Evolutionary conservation across 2,888 invertebrate species (phyloP).

Genomic region (Xiphydria camelus): DNA sequence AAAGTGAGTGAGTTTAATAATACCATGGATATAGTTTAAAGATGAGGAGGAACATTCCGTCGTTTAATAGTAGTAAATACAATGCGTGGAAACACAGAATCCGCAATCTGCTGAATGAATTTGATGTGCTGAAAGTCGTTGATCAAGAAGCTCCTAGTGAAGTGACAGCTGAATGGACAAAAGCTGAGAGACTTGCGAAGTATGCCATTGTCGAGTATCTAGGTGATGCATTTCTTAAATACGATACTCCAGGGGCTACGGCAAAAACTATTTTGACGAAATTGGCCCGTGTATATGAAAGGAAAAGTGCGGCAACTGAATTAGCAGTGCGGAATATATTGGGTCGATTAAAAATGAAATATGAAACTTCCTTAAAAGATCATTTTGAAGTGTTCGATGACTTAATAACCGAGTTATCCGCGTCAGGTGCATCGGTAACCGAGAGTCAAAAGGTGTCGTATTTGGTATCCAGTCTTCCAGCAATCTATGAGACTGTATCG

Average conservation of each 20-base stretch:
- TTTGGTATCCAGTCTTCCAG: constrained; percentile 44
- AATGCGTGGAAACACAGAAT: constrained; percentile 16
- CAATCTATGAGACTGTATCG: constrained; percentile 45
- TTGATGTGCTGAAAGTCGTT: constrained; percentile 10
- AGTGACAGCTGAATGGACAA: constrained; percentile 1
- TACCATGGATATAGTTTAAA: no score
- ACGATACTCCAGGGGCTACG: constrained; percentile 10
- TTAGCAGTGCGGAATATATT: constrained; percentile 17
- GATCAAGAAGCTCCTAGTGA: constrained; percentile 7
- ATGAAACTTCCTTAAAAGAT: constrained; percentile 22
- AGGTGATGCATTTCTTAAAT: constrained; percentile 18
- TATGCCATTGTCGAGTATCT: constrained; percentile 20
- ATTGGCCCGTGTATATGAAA: constrained; percentile 26
- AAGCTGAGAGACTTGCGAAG: no score
- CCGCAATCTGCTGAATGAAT: constrained; percentile 12
- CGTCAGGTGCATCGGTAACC: constrained; percentile 44
- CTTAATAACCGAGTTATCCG: constrained; percentile 39
- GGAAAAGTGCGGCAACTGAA: constrained; percentile 26
- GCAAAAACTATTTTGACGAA: no score
- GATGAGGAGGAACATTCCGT: constrained; percentile 13
- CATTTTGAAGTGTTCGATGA: constrained; percentile 47
- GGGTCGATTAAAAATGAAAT: constrained; percentile 27
- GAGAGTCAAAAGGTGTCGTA: constrained; percentile 48
- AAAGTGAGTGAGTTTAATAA: no score
- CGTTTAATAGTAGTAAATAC: background rate